Evolutionary conservation across 2,113 vertebrate species (phyloP).

Genomic region (Strigops habroptila): DNA sequence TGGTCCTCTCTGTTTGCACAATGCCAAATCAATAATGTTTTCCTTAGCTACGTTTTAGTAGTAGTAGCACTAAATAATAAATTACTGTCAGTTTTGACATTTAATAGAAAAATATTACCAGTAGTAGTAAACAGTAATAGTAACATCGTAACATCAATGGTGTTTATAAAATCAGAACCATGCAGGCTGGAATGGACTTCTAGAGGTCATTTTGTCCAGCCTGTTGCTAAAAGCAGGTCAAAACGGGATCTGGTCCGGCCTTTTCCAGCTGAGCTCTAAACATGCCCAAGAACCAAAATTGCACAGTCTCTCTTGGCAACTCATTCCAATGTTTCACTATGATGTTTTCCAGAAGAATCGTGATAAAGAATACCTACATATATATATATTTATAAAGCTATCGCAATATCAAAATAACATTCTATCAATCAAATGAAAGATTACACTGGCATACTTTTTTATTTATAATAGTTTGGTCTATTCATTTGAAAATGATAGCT

Average conservation of each 20-base stretch:
- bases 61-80: not conserved
- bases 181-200: not conserved
- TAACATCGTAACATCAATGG: not conserved
- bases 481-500: not conserved
- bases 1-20: not conserved
- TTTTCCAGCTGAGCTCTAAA: not conserved
- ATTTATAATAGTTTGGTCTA: not conserved
- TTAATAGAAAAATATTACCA: not conserved
- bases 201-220: not conserved
- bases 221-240: not conserved
- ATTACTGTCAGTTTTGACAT: not conserved
- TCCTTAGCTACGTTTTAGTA: not conserved
- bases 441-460: not conserved
- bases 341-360: not conserved
- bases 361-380: not conserved
- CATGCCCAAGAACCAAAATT: not conserved
- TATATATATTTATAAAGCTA: not conserved
- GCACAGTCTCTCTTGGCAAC: accelerated
- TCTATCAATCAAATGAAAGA: not conserved
- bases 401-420: not conserved
- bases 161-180: not conserved
- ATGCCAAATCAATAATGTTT: not conserved
- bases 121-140: not conserved
- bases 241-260: not conserved
- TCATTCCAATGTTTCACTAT: not conserved